phyloP scores from a whole-genome alignment of 2,888 invertebrate species.

The Synanthedon formicaeformis region DNA sequence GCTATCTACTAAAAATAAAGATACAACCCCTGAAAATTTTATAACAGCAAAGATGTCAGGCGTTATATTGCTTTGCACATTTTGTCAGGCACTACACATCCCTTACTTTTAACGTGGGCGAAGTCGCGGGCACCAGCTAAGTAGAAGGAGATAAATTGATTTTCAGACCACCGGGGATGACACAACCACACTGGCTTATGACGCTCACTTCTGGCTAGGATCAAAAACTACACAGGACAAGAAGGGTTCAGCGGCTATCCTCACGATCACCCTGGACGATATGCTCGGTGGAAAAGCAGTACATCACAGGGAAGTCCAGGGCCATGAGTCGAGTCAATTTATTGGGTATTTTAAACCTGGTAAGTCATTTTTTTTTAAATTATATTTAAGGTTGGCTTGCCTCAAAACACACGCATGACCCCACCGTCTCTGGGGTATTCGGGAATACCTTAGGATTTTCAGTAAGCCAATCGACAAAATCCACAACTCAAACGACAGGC shows the following conservation, averaged over 20 bases:
- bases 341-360: conserved; percentile 83
- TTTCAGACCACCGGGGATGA: conserved; percentile 75
- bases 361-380: conserved; percentile 23
- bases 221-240: conserved; percentile 82
- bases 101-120: too few species aligned
- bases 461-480: too few species aligned
- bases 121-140: too few species aligned
- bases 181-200: conserved; percentile 73
- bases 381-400: background rate
- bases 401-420: too few species aligned
- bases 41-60: too few species aligned
- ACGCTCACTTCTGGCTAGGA: conserved; percentile 94
- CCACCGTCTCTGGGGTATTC: too few species aligned
- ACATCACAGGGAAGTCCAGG: conserved; percentile 89
- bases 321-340: conserved; percentile 86
- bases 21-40: too few species aligned
- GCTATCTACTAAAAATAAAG: too few species aligned
- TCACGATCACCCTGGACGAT: conserved; percentile 87
- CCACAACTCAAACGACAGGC: too few species aligned
- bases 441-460: too few species aligned
- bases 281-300: conserved; percentile 85
- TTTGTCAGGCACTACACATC: too few species aligned
- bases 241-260: conserved; percentile 79
- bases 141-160: background rate
- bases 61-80: too few species aligned